Conservation (phyloP, 2,797 vertebrate species). For the Halcyon leucocephala region DNA sequence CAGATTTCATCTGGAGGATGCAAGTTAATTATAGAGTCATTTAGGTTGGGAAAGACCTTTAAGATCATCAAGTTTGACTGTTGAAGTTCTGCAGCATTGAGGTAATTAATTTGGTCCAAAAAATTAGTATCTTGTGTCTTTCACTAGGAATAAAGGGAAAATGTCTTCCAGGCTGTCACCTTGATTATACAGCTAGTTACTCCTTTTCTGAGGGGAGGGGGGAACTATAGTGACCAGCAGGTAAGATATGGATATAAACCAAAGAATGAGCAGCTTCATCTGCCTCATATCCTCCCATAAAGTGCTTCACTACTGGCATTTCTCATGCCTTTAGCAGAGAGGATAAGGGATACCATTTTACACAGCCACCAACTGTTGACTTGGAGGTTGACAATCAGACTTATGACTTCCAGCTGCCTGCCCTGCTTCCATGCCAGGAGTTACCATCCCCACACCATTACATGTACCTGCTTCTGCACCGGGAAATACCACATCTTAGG, state of each 20-base stretch:
- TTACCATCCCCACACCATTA: background rate
- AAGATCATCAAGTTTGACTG: background rate
- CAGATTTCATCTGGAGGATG: background rate
- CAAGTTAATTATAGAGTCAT: background rate
- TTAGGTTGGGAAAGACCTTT: background rate
- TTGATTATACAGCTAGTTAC: background rate
- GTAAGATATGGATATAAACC: background rate
- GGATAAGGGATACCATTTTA: background rate
- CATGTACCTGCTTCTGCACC: rapidly evolving
- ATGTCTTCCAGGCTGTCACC: background rate
- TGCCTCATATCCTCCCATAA: background rate
- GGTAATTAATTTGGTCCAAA: background rate
- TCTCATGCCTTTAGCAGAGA: background rate
- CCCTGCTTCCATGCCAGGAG: background rate
- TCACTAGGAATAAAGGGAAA: background rate
- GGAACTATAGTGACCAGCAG: background rate
- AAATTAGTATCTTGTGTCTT: background rate
- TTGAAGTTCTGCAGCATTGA: background rate
- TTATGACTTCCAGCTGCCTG: background rate
- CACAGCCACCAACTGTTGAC: background rate
- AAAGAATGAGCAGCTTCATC: background rate
- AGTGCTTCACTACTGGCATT: background rate
- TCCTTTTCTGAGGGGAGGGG: background rate
- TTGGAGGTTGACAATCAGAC: background rate
- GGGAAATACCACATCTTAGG: rapidly evolving